A percentile compares a stretch with the other conserved stretches of the same genome.
Evolutionary conservation across 2,113 vertebrate genomes (phyloP).

Genomic region (Ia io): DNA sequence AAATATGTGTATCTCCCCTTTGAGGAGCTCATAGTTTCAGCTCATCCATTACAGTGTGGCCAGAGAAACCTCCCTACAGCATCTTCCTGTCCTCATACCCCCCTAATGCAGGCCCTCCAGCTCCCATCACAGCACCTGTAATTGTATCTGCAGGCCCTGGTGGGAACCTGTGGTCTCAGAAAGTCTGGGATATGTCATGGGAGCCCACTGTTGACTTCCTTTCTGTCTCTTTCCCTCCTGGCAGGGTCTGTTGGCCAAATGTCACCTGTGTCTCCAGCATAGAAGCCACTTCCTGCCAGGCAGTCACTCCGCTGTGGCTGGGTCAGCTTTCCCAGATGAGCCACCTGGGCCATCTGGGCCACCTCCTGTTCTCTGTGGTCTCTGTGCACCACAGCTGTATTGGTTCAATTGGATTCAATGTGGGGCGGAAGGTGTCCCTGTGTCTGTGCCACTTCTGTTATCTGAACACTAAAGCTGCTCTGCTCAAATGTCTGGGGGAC

Average conservation of each 20-base stretch:
- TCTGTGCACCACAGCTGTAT: too few relatives aligned
- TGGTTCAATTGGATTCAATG: neutral
- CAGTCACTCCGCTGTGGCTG: neutral
- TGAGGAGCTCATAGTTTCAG: neutral
- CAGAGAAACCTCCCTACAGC: neutral
- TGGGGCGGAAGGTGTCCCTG: fast-evolving
- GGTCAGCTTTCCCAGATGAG: neutral
- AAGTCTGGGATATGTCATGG: neutral
- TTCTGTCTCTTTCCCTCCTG: neutral
- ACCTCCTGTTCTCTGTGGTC: neutral
- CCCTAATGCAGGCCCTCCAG: neutral
- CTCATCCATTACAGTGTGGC: neutral
- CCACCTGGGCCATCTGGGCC: neutral
- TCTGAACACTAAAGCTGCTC: neutral
- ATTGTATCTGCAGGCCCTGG: neutral
- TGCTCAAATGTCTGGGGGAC: too few relatives aligned
- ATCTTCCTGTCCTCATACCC: neutral
- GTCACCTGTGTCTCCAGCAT: too few relatives aligned
- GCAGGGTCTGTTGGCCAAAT: neutral
- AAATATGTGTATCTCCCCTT: neutral
- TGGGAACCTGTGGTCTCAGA: neutral
- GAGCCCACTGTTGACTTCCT: neutral
- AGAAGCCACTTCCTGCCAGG: neutral
- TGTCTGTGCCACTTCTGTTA: neutral
- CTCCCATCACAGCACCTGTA: neutral